Base-by-base conservation (phyloP, 2,113 vertebrate species). In the Clarias magur region DNA sequence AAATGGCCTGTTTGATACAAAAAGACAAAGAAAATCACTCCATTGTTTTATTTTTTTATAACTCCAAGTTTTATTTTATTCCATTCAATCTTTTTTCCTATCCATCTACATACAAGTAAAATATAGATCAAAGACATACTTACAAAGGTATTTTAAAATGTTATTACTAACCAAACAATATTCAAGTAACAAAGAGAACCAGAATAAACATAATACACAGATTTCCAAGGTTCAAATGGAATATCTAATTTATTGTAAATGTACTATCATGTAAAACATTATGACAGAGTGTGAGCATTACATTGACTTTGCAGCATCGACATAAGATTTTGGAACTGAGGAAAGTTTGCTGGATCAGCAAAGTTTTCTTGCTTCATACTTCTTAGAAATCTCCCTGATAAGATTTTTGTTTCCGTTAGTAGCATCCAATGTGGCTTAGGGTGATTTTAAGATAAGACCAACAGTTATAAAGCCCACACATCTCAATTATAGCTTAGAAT, bases 171-270 rank as follows among this genome's bases (percentile, higher is more conserved):
- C 25, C 82, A 73, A 84, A 82, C 63, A 82, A 72, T 54, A 85
- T 86, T 90, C 91, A 91, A 91, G 89, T 90, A 90, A 89, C 65
- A 88, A 85, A 89, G 80, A 82, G 34, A 86, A 87, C 85, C 53
- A 85, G 48, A 87, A 85, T 89, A 89, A 89, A 91, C 88, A 91
- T 81, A 56, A 72, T 87, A 85, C 65, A 85, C 67, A 81, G 48
- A 60, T 63, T 84, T 56, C 60, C 30, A 87, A 23, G 21, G 60
- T 87, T 60, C 53, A 60, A 86, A 73, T 68, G 62, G 16, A 83
- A 59, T 38, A 82, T 83, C 79, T 70, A 82, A 17, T 27, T 25
- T 78, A 34, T 48, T 82, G 59, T 79, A 60, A 62, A 57, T 85
- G 38, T 30, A 63, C 68, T 84, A 56, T 79, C 21, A 63, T 21